Conservation (phyloP, 2,888 invertebrate genomes). For the Acronicta psi region DNA sequence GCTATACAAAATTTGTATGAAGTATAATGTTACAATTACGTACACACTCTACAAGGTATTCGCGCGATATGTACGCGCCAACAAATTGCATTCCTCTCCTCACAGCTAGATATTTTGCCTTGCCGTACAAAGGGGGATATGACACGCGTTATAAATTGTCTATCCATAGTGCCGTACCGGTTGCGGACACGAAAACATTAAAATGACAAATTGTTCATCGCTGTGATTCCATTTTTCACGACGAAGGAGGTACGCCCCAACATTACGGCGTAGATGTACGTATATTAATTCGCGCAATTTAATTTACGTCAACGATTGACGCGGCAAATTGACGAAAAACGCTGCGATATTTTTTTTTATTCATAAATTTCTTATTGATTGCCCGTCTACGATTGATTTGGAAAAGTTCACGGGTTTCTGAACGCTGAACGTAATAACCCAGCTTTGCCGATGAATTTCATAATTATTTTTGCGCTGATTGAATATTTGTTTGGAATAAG, state of each 20-base stretch:
- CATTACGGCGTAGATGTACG: constrained; percentile 59
- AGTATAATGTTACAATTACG: constrained; percentile 51
- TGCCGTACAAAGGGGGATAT: constrained; percentile 69
- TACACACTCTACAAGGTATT: constrained; percentile 61
- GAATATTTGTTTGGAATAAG: constrained; percentile 34
- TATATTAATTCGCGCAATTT: constrained; percentile 73
- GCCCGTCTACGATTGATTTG: constrained; percentile 49
- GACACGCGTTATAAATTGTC: constrained; percentile 76
- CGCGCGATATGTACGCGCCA: constrained; percentile 57
- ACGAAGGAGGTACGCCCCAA: constrained; percentile 68
- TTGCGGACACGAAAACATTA: constrained; percentile 79
- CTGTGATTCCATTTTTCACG: constrained; percentile 81
- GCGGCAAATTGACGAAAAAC: constrained; percentile 63
- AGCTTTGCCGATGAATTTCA: constrained; percentile 33
- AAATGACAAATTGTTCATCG: constrained; percentile 83
- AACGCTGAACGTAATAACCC: constrained; percentile 38
- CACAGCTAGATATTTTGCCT: constrained; percentile 66
- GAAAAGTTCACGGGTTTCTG: constrained; percentile 45
- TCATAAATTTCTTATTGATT: constrained; percentile 63
- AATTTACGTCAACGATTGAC: constrained; percentile 63
- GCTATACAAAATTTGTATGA: constrained; percentile 26
- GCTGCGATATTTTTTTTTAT: constrained; percentile 61
- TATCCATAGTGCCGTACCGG: constrained; percentile 71
- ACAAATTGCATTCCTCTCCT: constrained; percentile 74
- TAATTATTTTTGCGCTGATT: constrained; percentile 45